Conservation (phyloP, 2,113 vertebrate genomes). For the Herpetotheres cachinnans region DNA sequence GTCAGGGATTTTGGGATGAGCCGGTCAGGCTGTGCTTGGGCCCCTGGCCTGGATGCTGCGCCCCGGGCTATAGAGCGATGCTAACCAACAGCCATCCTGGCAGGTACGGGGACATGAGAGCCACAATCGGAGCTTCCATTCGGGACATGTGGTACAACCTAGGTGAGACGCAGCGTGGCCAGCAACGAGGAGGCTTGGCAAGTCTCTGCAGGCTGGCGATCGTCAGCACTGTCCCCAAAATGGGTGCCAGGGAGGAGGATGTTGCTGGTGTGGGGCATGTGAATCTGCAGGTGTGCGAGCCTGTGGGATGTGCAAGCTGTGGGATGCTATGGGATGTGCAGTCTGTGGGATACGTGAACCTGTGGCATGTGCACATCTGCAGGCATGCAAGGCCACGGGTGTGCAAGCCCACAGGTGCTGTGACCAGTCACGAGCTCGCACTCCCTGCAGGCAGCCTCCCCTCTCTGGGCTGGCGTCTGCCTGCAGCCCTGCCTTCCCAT, state of each 20-base stretch:
- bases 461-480: fast-evolving
- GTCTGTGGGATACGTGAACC: no score
- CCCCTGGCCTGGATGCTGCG: neutral
- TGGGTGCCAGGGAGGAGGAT: fast-evolving
- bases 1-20: neutral
- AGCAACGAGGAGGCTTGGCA: neutral
- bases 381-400: neutral
- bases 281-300: neutral
- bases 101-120: constrained; percentile 67
- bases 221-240: neutral
- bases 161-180: neutral
- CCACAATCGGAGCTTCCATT: constrained; percentile 10
- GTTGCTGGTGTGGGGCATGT: neutral
- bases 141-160: constrained; percentile 70
- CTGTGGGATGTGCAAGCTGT: no score
- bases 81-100: neutral
- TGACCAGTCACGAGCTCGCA: fast-evolving
- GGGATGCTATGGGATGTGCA: neutral
- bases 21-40: neutral
- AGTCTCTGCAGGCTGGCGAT: neutral
- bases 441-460: neutral
- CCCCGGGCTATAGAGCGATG: fast-evolving
- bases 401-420: fast-evolving
- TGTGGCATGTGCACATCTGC: neutral
- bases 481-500: neutral